Percentiles rank a stretch among this genome's conserved stretches.
Conservation (phyloP, 2,113 vertebrate species). For the Gambusia holbrooki region DNA sequence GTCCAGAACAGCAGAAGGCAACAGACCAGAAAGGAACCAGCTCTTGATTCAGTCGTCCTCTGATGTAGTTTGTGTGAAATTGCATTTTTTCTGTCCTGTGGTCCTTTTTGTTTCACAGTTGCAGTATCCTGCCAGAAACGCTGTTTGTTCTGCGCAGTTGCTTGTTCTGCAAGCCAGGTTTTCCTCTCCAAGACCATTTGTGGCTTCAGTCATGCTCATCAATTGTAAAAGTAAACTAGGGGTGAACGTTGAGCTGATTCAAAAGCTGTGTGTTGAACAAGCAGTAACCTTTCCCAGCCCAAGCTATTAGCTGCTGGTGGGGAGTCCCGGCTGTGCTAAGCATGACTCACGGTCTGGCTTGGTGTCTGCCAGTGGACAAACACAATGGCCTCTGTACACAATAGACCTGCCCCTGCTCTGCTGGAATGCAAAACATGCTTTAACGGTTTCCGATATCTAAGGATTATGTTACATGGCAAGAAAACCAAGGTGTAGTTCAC, state of each 20-base stretch:
- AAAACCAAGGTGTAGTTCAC: slow-evolving; percentile 19
- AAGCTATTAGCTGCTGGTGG: slow-evolving; percentile 38
- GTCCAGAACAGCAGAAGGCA: background rate
- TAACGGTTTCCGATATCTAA: slow-evolving; percentile 56
- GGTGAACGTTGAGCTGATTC: slow-evolving; percentile 17
- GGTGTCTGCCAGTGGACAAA: slow-evolving; percentile 62
- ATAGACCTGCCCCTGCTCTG: slow-evolving; percentile 45
- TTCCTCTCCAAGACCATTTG: slow-evolving; percentile 23
- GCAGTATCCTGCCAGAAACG: background rate
- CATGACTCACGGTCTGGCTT: slow-evolving; percentile 75
- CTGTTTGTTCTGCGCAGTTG: slow-evolving; percentile 15
- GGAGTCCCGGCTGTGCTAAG: slow-evolving; percentile 57
- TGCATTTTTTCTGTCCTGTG: slow-evolving; percentile 28
- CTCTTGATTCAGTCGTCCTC: slow-evolving; percentile 5
- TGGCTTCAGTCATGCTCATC: slow-evolving; percentile 1
- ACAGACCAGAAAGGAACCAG: slow-evolving; percentile 1
- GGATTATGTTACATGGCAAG: slow-evolving; percentile 44
- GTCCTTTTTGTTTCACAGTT: slow-evolving; percentile 3
- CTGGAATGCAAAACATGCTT: slow-evolving; percentile 71
- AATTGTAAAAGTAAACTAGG: background rate
- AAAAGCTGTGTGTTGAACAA: slow-evolving; percentile 13
- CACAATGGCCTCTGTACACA: slow-evolving; percentile 76
- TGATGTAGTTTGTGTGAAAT: slow-evolving; percentile 32
- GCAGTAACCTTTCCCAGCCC: slow-evolving; percentile 46
- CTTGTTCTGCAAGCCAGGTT: slow-evolving; percentile 15